phyloP scores from a whole-genome alignment of 2,113 vertebrate species.

The Elephas maximus region DNA sequence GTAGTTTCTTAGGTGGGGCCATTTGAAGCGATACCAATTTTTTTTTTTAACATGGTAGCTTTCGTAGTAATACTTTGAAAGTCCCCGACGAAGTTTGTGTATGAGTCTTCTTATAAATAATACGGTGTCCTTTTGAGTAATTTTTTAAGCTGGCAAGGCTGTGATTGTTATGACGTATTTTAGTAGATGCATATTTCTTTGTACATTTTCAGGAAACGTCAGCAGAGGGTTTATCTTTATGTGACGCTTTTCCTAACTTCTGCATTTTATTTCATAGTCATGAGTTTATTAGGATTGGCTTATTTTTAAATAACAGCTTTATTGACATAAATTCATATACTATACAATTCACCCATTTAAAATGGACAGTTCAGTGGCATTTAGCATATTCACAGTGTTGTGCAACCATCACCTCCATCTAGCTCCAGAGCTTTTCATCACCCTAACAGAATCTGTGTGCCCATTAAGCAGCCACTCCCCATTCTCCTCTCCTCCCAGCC shows the following conservation, averaged over 20 bases:
- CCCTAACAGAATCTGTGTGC: not conserved
- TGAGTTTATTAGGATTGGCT: conserved; percentile 43
- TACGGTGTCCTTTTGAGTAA: conserved; percentile 18
- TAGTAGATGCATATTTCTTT: conserved; percentile 65
- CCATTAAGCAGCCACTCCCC: not conserved
- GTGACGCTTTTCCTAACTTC: conserved; percentile 45
- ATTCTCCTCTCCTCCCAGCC: not conserved
- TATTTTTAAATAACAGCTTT: conserved; percentile 2
- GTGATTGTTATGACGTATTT: conserved; percentile 47
- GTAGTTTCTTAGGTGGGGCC: conserved; percentile 50
- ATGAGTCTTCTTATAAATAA: conserved; percentile 32
- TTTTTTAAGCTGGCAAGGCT: conserved; percentile 51
- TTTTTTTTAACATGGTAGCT: conserved; percentile 35
- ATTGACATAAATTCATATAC: conserved; percentile 50
- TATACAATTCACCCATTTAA: conserved; percentile 4
- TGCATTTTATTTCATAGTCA: conserved; percentile 48
- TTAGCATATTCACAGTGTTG: not conserved
- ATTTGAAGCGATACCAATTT: not conserved
- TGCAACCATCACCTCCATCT: not conserved
- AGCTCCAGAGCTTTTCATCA: conserved; percentile 39
- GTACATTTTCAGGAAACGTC: conserved; percentile 60
- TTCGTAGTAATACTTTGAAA: conserved; percentile 29
- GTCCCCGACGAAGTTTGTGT: conserved; percentile 38
- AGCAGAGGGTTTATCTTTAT: conserved; percentile 36
- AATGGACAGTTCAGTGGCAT: not conserved